Evolutionary conservation across 2,113 vertebrate genomes (phyloP), one percentile per base, ranked within the genome.

Genomic region (Genyomyrus donnyi): DNA sequence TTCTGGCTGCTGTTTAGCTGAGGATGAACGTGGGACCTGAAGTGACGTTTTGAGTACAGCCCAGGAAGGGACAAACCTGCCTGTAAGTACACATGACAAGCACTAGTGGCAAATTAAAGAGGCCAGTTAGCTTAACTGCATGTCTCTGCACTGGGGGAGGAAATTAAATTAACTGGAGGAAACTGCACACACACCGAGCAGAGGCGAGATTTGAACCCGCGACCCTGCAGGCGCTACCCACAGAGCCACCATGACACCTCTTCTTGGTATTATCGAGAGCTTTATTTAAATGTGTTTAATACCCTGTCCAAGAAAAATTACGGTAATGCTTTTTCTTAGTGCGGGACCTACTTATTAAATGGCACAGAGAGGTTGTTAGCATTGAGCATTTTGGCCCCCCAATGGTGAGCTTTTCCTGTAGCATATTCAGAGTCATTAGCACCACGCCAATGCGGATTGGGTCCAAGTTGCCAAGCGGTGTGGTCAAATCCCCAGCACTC

Each of bases 371-470:
- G 90, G 88, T 70, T 90, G 88, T 91, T 93, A 93, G 92, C 90
- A 90, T 90, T 89, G 88, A 91, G 90, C 88, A 45, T 85, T 58
- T 84, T 80, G 58, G 88, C 88, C 90, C 92, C 91, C 93, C 92
- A 91, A 88, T 91, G 90, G 93, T 93, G 91, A 88, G 88, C 50
- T 90, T 91, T 93, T 91, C 91, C 93, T 92, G 91, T 91, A 93
- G 89, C 89, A 90, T 94, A 94, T 95, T 95, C 92, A 90, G 90
- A 94, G 91, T 94, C 93, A 95, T 95, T 95, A 94, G 88, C 80
- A 88, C 53, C 46, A 91, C 52, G 89, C 91, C 84, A 90, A 89
- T 90, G 91, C 89, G 80, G 90, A 95, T 90, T 49, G 39, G 92
- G 92, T 92, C 91, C 85, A 90, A 87, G 58, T 87, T 91, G 91